phyloP scores from a whole-genome alignment of 2,113 vertebrate species.

The Silurus meridionalis region DNA sequence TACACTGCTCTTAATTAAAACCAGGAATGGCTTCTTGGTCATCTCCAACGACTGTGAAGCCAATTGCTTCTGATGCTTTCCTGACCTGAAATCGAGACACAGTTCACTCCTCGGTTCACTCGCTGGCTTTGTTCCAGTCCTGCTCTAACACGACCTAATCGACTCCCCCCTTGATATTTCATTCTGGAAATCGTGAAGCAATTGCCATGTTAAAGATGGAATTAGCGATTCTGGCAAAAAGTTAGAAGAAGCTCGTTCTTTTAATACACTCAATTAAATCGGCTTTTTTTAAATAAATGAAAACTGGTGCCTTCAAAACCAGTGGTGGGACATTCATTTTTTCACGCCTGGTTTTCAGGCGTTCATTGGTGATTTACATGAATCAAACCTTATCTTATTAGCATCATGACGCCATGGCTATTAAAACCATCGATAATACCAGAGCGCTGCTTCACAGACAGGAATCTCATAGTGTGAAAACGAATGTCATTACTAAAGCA shows the following conservation, averaged over 20 bases:
- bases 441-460: too few species aligned
- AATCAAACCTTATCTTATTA: too few species aligned
- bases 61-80: not conserved
- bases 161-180: not conserved
- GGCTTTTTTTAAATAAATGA: not conserved
- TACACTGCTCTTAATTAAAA: slow-evolving; percentile 20
- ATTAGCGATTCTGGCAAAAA: not conserved
- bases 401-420: too few species aligned
- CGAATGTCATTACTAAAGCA: too few species aligned
- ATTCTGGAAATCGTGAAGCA: not conserved
- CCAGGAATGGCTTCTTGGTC: not conserved
- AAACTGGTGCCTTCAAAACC: too few species aligned
- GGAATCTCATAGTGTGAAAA: too few species aligned
- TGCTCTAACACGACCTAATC: not conserved
- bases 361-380: too few species aligned
- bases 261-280: not conserved
- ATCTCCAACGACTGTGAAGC: not conserved
- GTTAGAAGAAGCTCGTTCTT: not conserved
- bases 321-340: too few species aligned
- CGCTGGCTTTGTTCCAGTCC: not conserved
- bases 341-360: too few species aligned
- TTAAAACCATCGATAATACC: too few species aligned
- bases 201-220: not conserved
- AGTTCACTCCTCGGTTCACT: not conserved
- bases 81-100: not conserved